Conservation (phyloP, 2,888 invertebrate species). For the Pachliopta kotzebuea region DNA sequence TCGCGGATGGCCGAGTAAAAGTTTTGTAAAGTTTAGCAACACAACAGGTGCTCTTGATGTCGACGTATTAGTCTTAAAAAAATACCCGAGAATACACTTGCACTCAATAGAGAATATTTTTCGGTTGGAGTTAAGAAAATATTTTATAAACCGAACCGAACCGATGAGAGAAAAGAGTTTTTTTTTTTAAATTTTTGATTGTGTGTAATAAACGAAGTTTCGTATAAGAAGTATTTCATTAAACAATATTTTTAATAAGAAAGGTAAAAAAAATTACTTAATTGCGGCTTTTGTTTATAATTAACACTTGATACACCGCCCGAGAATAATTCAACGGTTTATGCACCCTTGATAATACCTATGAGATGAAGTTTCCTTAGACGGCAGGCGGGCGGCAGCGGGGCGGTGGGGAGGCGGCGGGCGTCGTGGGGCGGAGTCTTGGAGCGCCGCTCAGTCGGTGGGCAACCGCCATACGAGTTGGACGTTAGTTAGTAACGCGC, state of each 20-base stretch:
- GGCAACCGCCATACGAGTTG: conserved; percentile 68
- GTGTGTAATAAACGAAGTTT: no score
- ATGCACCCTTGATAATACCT: conserved; percentile 72
- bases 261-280: no score
- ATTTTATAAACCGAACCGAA: no score
- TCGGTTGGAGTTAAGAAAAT: conserved; percentile 27
- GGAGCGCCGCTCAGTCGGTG: conserved; percentile 71
- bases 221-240: no score
- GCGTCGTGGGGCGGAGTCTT: conserved; percentile 69
- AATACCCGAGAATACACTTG: conserved; percentile 41
- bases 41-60: conserved; percentile 75
- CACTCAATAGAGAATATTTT: conserved; percentile 44
- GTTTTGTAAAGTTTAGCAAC: conserved; percentile 63
- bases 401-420: conserved; percentile 60
- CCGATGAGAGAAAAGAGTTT: not conserved
- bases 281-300: conserved; percentile 48
- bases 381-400: conserved; percentile 62
- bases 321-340: conserved; percentile 72
- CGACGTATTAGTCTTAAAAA: conserved; percentile 55
- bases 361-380: conserved; percentile 76
- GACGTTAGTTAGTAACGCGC: conserved; percentile 49
- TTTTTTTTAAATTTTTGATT: no score
- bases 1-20: conserved; percentile 68
- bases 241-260: no score
- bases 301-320: conserved; percentile 67